Conservation (phyloP, 1,140 invertebrate species). For the Rhagoletis zephyria region DNA sequence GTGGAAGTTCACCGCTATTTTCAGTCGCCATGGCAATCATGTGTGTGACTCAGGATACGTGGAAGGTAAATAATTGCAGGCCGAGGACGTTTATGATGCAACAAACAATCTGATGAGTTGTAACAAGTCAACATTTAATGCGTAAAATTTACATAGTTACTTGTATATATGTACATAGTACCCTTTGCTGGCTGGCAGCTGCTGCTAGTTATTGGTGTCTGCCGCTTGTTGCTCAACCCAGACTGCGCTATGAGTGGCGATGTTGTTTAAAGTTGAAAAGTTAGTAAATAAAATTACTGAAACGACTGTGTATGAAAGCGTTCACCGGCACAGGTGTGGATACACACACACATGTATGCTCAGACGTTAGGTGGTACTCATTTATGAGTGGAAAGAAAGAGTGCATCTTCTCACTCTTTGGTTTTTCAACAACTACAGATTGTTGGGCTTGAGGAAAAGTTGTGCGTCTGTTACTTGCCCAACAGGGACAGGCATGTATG, state of each 20-base stretch:
- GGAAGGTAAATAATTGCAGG: no score
- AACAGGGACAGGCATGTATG: no score
- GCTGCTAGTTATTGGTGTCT: not conserved
- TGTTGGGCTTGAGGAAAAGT: not conserved
- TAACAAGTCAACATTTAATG: no score
- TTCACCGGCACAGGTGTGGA: not conserved
- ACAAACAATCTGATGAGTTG: no score
- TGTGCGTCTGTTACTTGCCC: not conserved
- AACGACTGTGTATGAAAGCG: not conserved
- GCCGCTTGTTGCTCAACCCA: not conserved
- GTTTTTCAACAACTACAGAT: not conserved
- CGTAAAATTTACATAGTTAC: no score
- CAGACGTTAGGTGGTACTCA: not conserved
- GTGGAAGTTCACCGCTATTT: not conserved
- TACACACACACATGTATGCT: not conserved
- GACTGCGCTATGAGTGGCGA: not conserved
- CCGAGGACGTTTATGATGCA: no score
- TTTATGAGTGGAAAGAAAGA: not conserved
- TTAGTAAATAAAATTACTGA: slow-evolving; percentile 30
- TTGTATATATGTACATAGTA: not conserved
- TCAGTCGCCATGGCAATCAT: not conserved
- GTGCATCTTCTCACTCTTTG: not conserved
- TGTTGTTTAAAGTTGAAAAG: not conserved
- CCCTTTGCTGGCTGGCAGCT: not conserved
- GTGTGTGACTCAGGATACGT: no score